These are phyloP conservation scores for Ostrea denselamellosa DNA, from an alignment of 1,140 invertebrate species.

Conservation along the genomic window DNA sequence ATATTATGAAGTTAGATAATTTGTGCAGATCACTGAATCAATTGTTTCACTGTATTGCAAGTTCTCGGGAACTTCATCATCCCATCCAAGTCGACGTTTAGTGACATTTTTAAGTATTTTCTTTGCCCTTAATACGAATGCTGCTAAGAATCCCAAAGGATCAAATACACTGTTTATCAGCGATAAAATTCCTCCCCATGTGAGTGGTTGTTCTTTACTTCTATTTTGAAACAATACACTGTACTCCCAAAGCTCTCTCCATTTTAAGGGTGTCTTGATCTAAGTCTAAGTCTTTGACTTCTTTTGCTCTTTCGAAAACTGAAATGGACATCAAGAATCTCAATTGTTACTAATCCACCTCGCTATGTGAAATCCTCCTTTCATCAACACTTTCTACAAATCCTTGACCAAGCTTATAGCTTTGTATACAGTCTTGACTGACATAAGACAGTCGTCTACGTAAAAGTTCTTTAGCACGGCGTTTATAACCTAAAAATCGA, in stretches of 20 bases:
- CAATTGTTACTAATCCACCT: constrained; percentile 56
- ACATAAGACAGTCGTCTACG: constrained; percentile 65
- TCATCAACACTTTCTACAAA: not conserved
- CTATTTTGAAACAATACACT: constrained; percentile 54
- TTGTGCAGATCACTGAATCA: constrained; percentile 45
- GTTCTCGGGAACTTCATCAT: constrained; percentile 20
- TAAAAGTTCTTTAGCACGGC: constrained; percentile 61
- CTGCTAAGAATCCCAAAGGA: constrained; percentile 50
- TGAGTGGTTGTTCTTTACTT: constrained; percentile 28
- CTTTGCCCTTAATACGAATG: constrained; percentile 48
- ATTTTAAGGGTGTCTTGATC: constrained; percentile 52
- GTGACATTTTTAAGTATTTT: constrained; percentile 46
- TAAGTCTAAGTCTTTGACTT: constrained; percentile 53
- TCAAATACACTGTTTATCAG: constrained; percentile 47
- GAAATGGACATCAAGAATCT: constrained; percentile 55
- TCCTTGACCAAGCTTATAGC: constrained; percentile 46
- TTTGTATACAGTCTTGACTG: constrained; percentile 37
- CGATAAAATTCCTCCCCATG: constrained; percentile 50
- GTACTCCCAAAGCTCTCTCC: constrained; percentile 59
- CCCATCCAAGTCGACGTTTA: constrained; percentile 47
- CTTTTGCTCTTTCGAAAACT: constrained; percentile 35
- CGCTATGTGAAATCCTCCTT: constrained; percentile 50
- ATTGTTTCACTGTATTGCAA: constrained; percentile 41
- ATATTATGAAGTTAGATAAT: not conserved
- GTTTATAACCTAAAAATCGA: constrained; percentile 45